Evolutionary conservation across 2,113 vertebrate species (phyloP).

Genomic region (Oreochromis spilurus): DNA sequence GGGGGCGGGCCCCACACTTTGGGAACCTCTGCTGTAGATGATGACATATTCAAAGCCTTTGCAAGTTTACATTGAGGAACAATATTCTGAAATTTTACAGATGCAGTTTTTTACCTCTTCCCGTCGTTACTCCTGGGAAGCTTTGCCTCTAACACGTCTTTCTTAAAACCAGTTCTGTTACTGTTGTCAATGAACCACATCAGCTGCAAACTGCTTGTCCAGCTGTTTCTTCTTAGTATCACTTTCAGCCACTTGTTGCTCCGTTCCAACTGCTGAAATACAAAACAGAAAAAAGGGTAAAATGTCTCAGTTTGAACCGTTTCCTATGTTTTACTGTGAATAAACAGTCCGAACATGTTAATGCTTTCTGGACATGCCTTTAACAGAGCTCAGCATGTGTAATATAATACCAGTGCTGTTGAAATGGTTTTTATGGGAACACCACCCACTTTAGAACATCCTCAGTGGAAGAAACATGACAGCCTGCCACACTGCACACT

Average conservation of each 20-base stretch:
- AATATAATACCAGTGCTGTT: not conserved
- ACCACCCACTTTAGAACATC: not conserved
- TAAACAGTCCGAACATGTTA: fast-evolving
- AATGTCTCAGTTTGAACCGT: not conserved
- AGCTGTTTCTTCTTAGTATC: not conserved
- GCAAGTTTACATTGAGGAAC: fast-evolving
- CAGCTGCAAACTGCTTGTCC: not conserved
- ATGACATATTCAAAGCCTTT: not conserved
- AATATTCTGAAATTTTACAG: not conserved
- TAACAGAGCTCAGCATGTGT: not conserved
- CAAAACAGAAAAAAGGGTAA: not conserved
- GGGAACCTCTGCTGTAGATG: not conserved
- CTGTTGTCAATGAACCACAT: not conserved
- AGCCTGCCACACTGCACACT: not conserved
- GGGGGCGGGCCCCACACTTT: too few species aligned
- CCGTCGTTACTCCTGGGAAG: not conserved
- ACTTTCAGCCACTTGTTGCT: too few species aligned
- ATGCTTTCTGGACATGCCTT: not conserved
- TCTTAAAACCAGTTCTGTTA: not conserved
- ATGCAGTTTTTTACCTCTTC: fast-evolving
- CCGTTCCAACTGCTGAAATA: not conserved
- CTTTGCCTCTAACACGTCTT: too few species aligned
- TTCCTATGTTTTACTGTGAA: not conserved
- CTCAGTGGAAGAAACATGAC: fast-evolving
- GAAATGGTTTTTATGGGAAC: fast-evolving